Conservation (phyloP, 2,113 vertebrate genomes). For the Trichechus manatus region DNA sequence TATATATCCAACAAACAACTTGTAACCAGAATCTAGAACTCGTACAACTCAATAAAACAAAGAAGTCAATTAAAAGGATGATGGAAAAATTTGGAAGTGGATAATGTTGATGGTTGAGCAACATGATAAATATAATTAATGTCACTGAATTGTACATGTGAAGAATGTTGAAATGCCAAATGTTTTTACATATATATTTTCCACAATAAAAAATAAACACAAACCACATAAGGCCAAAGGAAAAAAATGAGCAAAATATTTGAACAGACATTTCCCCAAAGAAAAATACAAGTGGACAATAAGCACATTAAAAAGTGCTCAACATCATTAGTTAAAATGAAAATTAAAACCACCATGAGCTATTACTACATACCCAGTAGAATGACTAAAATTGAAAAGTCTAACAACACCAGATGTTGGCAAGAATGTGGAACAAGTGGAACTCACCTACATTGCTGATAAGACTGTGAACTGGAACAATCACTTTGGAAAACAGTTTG, state of each 20-base stretch:
- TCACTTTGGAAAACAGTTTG: constrained; percentile 22
- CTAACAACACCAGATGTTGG: constrained; percentile 1
- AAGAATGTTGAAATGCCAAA: background rate
- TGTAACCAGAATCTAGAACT: constrained; percentile 4
- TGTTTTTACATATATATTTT: background rate
- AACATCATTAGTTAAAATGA: background rate
- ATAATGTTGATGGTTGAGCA: background rate
- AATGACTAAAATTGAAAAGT: constrained; percentile 40
- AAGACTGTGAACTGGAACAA: background rate
- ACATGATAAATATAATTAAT: background rate
- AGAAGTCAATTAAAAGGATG: background rate
- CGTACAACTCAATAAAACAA: constrained; percentile 10
- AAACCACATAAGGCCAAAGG: background rate
- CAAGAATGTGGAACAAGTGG: background rate
- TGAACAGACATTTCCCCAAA: constrained; percentile 8
- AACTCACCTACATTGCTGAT: background rate
- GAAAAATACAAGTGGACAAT: background rate
- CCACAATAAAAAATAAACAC: background rate
- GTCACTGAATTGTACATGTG: background rate
- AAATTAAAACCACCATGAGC: constrained; percentile 20
- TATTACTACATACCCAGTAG: background rate
- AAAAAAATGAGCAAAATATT: background rate
- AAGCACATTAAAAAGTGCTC: background rate
- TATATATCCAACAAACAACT: background rate
- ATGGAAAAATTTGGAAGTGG: background rate